These are phyloP conservation scores for Alauda arvensis DNA, from an alignment of 2,797 vertebrate genomes.

Conservation along the genomic window DNA sequence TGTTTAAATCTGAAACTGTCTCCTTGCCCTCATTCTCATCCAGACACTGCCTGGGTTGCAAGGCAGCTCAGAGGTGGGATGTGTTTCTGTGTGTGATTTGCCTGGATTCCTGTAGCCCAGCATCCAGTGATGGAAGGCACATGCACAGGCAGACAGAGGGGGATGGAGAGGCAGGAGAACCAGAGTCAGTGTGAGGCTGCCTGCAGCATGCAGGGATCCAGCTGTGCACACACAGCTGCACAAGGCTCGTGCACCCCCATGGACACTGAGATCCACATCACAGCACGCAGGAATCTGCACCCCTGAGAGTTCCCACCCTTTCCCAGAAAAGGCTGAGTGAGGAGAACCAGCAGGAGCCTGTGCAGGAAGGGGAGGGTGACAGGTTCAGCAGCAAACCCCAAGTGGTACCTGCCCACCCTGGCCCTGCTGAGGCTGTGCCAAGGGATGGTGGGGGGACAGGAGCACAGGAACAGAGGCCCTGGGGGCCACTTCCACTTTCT, in stretches of 20 bases:
- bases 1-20: neutral
- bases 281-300: neutral
- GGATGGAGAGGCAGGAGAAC: neutral
- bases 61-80: neutral
- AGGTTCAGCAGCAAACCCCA: neutral
- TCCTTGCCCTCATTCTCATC: neutral
- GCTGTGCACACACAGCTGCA: neutral
- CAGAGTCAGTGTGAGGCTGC: neutral
- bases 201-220: neutral
- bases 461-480: neutral
- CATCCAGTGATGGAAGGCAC: neutral
- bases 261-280: neutral
- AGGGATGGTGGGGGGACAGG: fast-evolving
- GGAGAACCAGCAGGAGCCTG: neutral
- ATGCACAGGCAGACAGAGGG: neutral
- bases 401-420: neutral
- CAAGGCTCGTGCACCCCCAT: neutral
- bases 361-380: neutral
- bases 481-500: neutral
- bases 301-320: neutral
- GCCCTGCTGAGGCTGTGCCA: too few relatives aligned
- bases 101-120: neutral
- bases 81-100: neutral
- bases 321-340: neutral
- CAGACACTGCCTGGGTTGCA: neutral